Conservation (phyloP, 2,113 vertebrate species). For the Quiscalus mexicanus region DNA sequence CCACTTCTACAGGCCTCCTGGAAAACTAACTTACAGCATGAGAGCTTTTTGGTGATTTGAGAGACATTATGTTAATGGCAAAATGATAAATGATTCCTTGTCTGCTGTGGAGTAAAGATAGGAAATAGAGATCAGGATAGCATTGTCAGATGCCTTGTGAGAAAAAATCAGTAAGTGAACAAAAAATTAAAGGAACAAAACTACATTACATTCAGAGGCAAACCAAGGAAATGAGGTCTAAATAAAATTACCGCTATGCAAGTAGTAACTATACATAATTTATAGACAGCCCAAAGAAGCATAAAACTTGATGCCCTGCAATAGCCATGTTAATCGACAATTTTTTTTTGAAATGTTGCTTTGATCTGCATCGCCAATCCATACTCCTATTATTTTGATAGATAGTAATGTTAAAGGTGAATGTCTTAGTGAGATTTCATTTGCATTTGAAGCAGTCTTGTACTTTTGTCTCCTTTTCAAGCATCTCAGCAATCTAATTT, state of each 20-base stretch:
- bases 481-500: background rate
- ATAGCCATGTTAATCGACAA: background rate
- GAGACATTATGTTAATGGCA: background rate
- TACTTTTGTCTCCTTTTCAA: background rate
- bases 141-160: background rate
- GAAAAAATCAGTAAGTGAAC: background rate
- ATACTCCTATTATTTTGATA: background rate
- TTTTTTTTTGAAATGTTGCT: background rate
- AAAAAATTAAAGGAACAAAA: background rate
- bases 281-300: background rate
- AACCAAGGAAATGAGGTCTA: background rate
- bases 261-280: background rate
- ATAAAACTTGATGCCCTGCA: background rate
- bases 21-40: background rate
- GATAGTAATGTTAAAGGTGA: background rate
- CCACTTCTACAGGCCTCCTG: background rate
- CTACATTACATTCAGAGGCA: background rate
- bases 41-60: background rate
- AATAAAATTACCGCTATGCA: background rate
- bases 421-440: background rate
- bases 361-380: background rate
- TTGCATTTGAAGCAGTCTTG: background rate
- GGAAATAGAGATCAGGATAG: background rate
- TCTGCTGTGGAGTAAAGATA: background rate
- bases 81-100: background rate